These are phyloP conservation scores for Brachionus angularis DNA, from an alignment of 1,140 invertebrate species.

Conservation along the genomic window DNA sequence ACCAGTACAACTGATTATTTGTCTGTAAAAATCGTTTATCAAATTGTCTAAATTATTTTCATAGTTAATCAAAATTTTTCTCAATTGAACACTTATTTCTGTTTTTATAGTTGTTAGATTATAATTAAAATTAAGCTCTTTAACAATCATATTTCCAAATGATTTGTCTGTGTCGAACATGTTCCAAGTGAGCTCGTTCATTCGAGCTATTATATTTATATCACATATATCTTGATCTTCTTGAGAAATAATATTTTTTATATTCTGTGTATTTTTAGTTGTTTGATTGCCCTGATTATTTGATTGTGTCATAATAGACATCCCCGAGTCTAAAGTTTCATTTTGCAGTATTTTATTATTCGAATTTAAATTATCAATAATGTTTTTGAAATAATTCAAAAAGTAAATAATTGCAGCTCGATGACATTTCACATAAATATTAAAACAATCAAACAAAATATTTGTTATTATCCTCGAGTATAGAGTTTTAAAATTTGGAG, in stretches of 20 bases:
- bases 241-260: neutral
- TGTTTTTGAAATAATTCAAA: slow-evolving; percentile 22
- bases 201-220: slow-evolving; percentile 21
- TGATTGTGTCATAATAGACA: neutral
- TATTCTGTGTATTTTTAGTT: neutral
- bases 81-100: slow-evolving; percentile 1
- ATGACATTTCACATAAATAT: slow-evolving; percentile 42
- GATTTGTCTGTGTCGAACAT: slow-evolving; percentile 9
- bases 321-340: too few relatives aligned
- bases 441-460: slow-evolving; percentile 33
- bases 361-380: neutral
- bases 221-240: slow-evolving; percentile 3
- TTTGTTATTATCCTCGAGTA: slow-evolving; percentile 15
- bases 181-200: slow-evolving; percentile 36
- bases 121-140: slow-evolving; percentile 12
- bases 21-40: neutral
- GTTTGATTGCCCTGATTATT: neutral
- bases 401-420: slow-evolving; percentile 20
- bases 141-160: slow-evolving; percentile 20
- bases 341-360: too few relatives aligned
- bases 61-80: slow-evolving; percentile 32
- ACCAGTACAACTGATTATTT: slow-evolving; percentile 40
- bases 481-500: slow-evolving; percentile 13
- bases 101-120: neutral
- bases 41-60: neutral